These are phyloP conservation scores for Acanthococcus lagerstroemiae DNA, from an alignment of 2,888 invertebrate species.

Conservation along the genomic window DNA sequence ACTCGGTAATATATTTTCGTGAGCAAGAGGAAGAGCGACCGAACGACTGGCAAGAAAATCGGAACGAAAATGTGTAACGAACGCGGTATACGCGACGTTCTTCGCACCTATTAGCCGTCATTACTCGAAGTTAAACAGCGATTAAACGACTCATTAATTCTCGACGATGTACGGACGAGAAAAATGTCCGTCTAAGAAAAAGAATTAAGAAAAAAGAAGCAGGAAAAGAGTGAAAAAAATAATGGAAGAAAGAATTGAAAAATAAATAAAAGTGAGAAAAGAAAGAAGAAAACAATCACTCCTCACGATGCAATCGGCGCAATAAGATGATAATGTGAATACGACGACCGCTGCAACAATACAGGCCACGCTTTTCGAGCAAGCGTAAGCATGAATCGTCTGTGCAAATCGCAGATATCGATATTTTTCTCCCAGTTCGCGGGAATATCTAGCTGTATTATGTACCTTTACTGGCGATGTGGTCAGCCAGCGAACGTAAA, in stretches of 20 bases:
- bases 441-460: no score
- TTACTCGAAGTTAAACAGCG: conserved; percentile 17
- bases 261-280: neutral
- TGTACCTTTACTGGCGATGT: no score
- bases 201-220: neutral
- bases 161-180: conserved; percentile 17
- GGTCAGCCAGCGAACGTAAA: neutral
- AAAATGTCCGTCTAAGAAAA: conserved; percentile 10
- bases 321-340: conserved; percentile 12
- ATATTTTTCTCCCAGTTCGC: neutral
- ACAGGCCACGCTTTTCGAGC: neutral
- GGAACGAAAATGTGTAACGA: no score
- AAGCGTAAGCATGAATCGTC: neutral
- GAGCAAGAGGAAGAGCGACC: no score
- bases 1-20: no score
- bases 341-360: neutral
- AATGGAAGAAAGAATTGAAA: no score
- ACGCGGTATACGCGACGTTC: neutral
- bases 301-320: conserved; percentile 10
- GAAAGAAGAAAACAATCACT: neutral
- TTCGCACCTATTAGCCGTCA: conserved; percentile 21
- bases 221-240: neutral
- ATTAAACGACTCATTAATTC: conserved; percentile 25
- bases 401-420: neutral
- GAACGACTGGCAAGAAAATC: no score